phyloP scores from a whole-genome alignment of 2,797 vertebrate genomes.

The Dicrostonyx torquatus region DNA sequence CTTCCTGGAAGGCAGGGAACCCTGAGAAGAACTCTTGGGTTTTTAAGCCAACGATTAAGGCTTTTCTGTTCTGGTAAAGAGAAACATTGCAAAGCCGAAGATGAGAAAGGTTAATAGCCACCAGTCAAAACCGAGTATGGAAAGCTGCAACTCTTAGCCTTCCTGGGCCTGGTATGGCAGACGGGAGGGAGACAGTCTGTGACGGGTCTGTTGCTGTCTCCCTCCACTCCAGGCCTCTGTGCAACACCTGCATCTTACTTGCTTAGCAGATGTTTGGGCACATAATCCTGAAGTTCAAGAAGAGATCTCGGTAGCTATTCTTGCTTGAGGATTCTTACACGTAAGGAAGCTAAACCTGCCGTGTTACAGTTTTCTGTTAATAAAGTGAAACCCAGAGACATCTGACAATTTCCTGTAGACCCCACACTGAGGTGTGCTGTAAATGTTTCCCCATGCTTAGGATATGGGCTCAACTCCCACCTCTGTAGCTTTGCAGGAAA shows the following conservation, averaged over 20 bases:
- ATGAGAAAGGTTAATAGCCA: background rate
- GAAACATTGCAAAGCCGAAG: background rate
- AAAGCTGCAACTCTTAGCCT: background rate
- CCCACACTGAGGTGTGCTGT: accelerated
- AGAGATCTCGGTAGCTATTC: background rate
- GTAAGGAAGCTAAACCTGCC: background rate
- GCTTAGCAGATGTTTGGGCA: background rate
- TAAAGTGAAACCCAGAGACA: background rate
- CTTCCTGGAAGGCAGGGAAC: background rate
- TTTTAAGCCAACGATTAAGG: background rate
- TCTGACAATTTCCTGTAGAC: background rate
- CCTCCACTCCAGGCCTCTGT: background rate
- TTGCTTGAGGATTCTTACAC: background rate
- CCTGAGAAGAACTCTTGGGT: background rate
- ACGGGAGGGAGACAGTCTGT: background rate
- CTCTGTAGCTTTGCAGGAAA: background rate
- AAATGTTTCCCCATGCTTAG: background rate
- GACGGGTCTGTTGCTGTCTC: background rate
- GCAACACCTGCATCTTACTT: background rate
- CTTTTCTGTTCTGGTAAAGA: conserved; percentile 15
- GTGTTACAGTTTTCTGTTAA: background rate
- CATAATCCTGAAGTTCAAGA: background rate
- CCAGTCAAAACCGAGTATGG: background rate
- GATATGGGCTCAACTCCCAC: accelerated
- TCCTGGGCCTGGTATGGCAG: background rate